These are phyloP conservation scores for Pollimyrus isidori DNA, from an alignment of 2,113 vertebrate species.

Conservation along the genomic window DNA sequence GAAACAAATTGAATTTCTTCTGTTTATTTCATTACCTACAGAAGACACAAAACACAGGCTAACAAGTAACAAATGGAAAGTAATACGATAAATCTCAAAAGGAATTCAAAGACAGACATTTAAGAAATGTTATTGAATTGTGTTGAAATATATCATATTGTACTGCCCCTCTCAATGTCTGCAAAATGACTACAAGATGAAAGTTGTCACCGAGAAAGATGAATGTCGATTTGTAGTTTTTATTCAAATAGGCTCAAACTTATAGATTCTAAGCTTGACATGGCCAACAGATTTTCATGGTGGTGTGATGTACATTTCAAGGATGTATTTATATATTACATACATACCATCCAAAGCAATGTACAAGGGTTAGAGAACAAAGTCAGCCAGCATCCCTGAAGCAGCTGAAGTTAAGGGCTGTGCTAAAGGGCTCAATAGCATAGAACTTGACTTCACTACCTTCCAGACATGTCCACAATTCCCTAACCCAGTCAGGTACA, in stretches of 20 bases:
- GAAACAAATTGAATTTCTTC: background rate
- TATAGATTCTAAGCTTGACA: background rate
- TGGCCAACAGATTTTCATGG: background rate
- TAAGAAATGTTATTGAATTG: background rate
- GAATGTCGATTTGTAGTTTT: background rate
- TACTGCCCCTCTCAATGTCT: background rate
- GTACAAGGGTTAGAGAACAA: background rate
- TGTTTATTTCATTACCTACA: background rate
- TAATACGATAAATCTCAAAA: background rate
- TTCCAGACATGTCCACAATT: background rate
- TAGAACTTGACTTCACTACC: background rate
- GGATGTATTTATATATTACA: background rate
- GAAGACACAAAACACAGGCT: background rate
- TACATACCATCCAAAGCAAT: background rate
- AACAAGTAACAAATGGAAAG: background rate
- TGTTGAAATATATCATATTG: background rate
- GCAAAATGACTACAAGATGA: background rate
- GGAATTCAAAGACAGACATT: background rate
- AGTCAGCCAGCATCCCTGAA: background rate
- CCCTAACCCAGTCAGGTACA: background rate
- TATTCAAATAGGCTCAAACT: background rate
- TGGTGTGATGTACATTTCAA: background rate
- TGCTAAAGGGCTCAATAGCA: background rate
- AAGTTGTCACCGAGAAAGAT: background rate
- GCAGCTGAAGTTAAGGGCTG: background rate